Percentiles rank a stretch among this genome's conserved stretches.
These are phyloP conservation scores for Campylomormyrus tamandua DNA, from an alignment of 2,113 vertebrate species.

Conservation along the genomic window DNA sequence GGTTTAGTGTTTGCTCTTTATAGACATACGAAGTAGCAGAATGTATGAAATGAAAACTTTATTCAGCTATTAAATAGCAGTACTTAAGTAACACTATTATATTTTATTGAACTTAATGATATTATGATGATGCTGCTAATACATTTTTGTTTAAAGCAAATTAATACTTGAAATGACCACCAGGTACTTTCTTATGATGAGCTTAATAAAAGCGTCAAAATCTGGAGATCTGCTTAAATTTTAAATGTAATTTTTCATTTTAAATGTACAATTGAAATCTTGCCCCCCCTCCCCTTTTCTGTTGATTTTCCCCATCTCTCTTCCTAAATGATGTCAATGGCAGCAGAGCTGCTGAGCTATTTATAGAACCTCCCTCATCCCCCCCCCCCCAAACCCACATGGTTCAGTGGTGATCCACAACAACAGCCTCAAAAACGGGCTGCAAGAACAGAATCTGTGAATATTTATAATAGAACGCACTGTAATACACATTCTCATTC, in stretches of 20 bases:
- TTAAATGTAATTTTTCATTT: slow-evolving; percentile 59
- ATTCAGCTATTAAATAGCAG: neutral
- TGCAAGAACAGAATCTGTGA: slow-evolving; percentile 55
- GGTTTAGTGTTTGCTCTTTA: neutral
- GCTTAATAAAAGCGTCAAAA: slow-evolving; percentile 21
- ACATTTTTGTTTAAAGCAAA: neutral
- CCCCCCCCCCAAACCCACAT: slow-evolving; percentile 47
- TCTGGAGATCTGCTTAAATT: slow-evolving; percentile 59
- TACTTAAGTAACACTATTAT: neutral
- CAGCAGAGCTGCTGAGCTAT: slow-evolving; percentile 64
- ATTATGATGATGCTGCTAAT: neutral
- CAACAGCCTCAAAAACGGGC: slow-evolving; percentile 51
- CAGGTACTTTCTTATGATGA: neutral
- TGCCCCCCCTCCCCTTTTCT: slow-evolving; percentile 44
- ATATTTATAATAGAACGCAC: slow-evolving; percentile 55
- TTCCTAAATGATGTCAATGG: slow-evolving; percentile 74
- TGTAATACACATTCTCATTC: slow-evolving; percentile 45
- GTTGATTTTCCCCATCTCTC: slow-evolving; percentile 71
- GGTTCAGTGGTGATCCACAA: slow-evolving; percentile 55
- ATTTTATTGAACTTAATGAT: neutral
- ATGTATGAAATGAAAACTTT: neutral
- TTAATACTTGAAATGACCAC: neutral
- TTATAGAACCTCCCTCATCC: slow-evolving; percentile 51
- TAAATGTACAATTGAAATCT: slow-evolving; percentile 59
- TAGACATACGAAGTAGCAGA: neutral